Evolutionary conservation across 1,140 invertebrate species (phyloP), one percentile per base, ranked within the genome.

Genomic region (Asobara japonica): DNA sequence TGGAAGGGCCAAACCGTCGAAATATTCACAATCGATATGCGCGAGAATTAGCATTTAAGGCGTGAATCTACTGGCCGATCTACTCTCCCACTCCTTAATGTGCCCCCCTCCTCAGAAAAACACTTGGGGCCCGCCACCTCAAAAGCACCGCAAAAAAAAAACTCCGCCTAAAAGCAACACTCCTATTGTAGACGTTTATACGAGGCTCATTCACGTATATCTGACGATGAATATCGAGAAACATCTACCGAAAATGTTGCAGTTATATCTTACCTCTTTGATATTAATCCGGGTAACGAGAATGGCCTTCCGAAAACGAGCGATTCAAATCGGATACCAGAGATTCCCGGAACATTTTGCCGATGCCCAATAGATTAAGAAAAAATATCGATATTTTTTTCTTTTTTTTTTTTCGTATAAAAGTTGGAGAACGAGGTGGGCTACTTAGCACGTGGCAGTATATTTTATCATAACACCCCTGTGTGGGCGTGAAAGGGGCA

Each of bases 161-260:
- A 22, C 51, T 56, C 51, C 51, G 51, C 51, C 51, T 56, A 25
- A 56, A 56, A 56, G 51, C 51, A 56, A 56, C 51, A 56, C 51
- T 33, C 11, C 31, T 56, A 56, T 56, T 22, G 51, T 56, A 56
- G 51, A 56, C 6, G 20, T 56, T 56, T 56, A 56, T 56, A 56
- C 51, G 20, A 0, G 22, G 7, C 51, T 8, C 51, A 27, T 25
- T 22, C 41, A 25, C 51, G 45, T 51, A 51, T n/a, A n/a, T 51
- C 45, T 51, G 8, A 45, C 41, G 41, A 45, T 45, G 41, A 56
- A 56, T 56, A 56, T 56, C 51, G 22, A 7, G 20, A 56, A 56
- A 56, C 22, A 56, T 56, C 51, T 56, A 56, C 51, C 22, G 18
- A 56, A 56, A 56, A 56, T 56, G 18, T 3, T 25, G 3, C n/a